Base-by-base conservation (phyloP, 2,888 invertebrate genomes). In the Asteroscopus sphinx region DNA sequence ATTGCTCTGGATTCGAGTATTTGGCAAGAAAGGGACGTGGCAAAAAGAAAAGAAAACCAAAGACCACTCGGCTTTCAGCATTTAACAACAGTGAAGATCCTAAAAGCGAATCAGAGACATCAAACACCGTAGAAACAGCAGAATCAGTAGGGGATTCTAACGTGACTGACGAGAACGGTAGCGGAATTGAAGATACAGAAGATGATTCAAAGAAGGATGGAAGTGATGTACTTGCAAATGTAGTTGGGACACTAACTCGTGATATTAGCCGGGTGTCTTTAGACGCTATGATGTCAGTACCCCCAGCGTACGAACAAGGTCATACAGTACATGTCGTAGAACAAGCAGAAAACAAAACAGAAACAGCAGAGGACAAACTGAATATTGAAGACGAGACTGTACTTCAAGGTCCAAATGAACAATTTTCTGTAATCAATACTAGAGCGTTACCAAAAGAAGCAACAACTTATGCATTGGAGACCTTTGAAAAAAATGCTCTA, bases 381-480 rank as follows among this genome's bases (percentile, higher is more conserved):
- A 32, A 40, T 8, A 25, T 62, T 15, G 65, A 63, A 52, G 45
- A 46, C 0, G 26, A 53, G 33, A 0, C 33, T 33, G 11, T 46
- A 11, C 0, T 17, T 26, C 26, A 48, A 21, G 26, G 25, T 11
- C 17, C 37, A 17, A 35, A 48, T 12, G 56, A 7, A 21, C 3
- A 53, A 32, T 49, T 17, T 28, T 30, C 42, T 8, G 13, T 47
- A 5, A 5, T 75, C n/a, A 76, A 77, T 21, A 59, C 45, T 3
- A 69, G 64, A 37, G 88, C 91, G 0, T 63, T 92, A 39, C 41
- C 77, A 1, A 87, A 82, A 64, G 42, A 80, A 11, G 86, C 87
- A 0, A 30, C 60, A 0, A 91, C 92, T 0, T 92, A 92, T 46
- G 82, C 88, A 76, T 63, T 92, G 40, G 91, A 92, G 63, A 86